Evolutionary conservation across 2,888 invertebrate genomes (phyloP).

Genomic region (Mythimna impura): DNA sequence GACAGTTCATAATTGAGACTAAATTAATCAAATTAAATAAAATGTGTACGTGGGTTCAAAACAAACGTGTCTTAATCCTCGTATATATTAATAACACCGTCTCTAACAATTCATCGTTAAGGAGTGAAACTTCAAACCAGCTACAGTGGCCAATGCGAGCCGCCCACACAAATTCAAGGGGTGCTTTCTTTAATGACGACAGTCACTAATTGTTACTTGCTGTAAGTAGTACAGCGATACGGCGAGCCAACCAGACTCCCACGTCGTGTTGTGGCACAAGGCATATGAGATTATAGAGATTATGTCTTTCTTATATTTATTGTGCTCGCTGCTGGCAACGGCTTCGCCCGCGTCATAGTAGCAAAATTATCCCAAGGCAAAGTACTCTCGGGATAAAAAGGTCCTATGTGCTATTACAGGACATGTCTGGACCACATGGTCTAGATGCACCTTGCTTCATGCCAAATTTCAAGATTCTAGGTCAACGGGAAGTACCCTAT

Average conservation of each 20-base stretch:
- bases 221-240: slow-evolving; percentile 62
- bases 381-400: too few relatives aligned
- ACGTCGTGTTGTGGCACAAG: slow-evolving; percentile 69
- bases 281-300: slow-evolving; percentile 44
- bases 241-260: slow-evolving; percentile 68
- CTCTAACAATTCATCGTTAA: slow-evolving; percentile 22
- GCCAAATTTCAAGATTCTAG: too few relatives aligned
- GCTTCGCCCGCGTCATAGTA: too few relatives aligned
- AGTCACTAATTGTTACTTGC: slow-evolving; percentile 73
- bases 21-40: background rate
- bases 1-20: too few relatives aligned
- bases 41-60: background rate
- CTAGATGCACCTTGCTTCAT: too few relatives aligned
- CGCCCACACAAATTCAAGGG: slow-evolving; percentile 47
- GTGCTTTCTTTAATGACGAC: slow-evolving; percentile 70
- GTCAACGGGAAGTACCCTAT: too few relatives aligned
- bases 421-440: too few relatives aligned
- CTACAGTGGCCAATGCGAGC: slow-evolving; percentile 50
- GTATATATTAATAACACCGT: slow-evolving; percentile 3
- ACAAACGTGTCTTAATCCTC: background rate
- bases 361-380: too few relatives aligned
- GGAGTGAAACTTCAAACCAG: slow-evolving; percentile 20
- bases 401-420: too few relatives aligned
- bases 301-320: background rate
- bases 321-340: too few relatives aligned